These are phyloP conservation scores for Mythimna impura DNA, from an alignment of 2,888 invertebrate genomes.

Conservation along the genomic window DNA sequence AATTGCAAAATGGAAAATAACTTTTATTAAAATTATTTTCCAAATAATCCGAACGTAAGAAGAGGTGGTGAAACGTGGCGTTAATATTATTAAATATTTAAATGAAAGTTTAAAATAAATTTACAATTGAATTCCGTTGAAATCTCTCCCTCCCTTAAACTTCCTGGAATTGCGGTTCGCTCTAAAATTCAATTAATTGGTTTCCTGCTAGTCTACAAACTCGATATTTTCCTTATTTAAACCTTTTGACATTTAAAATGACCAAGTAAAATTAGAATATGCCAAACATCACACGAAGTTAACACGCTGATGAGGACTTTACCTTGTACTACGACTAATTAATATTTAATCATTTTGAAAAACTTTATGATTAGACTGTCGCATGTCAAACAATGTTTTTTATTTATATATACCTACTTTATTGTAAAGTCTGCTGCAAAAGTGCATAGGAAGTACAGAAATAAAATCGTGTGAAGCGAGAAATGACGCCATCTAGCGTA, in stretches of 20 bases:
- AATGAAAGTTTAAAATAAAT: conserved; percentile 24
- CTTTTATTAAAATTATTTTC: neutral
- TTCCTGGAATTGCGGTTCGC: conserved; percentile 29
- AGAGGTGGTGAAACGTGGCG: neutral
- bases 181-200: conserved; percentile 47
- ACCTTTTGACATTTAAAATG: conserved; percentile 26
- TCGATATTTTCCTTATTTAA: conserved; percentile 11
- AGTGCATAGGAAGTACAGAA: too few relatives aligned
- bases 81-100: conserved; percentile 17
- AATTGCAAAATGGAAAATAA: neutral
- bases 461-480: too few relatives aligned
- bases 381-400: too few relatives aligned
- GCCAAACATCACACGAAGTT: conserved; percentile 3
- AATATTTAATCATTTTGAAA: too few relatives aligned
- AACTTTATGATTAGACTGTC: too few relatives aligned
- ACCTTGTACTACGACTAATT: too few relatives aligned
- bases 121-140: conserved; percentile 18
- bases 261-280: neutral
- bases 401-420: too few relatives aligned
- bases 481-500: too few relatives aligned
- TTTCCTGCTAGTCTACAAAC: conserved; percentile 16
- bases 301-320: neutral
- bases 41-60: neutral
- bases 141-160: conserved; percentile 32
- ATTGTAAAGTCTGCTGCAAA: too few relatives aligned